phyloP scores from a whole-genome alignment of 2,113 vertebrate genomes.

The Myotis yumanensis region DNA sequence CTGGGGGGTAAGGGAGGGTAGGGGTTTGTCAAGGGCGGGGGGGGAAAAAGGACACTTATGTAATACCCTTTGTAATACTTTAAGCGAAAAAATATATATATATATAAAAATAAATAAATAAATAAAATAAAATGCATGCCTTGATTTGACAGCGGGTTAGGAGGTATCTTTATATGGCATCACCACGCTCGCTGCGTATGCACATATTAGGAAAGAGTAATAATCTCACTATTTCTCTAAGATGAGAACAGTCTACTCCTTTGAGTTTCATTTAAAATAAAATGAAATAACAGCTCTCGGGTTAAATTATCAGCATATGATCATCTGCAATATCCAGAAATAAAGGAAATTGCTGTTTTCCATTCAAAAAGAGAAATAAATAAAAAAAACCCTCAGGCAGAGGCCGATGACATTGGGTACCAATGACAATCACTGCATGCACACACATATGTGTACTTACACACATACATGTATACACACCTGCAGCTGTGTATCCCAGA shows the following conservation, averaged over 20 bases:
- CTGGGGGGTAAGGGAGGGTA: too few species aligned
- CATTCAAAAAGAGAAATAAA: conserved; percentile 30
- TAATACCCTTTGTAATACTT: too few species aligned
- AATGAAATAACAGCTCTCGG: background rate
- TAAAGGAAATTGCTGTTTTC: conserved; percentile 64
- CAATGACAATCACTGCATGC: background rate
- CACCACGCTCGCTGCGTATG: background rate
- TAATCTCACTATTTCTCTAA: conserved; percentile 15
- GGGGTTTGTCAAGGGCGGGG: too few species aligned
- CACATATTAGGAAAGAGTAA: background rate
- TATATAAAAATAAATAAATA: too few species aligned
- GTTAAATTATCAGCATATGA: conserved; percentile 52
- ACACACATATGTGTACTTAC: rapidly evolving
- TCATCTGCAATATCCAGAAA: conserved; percentile 38
- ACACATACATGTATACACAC: rapidly evolving
- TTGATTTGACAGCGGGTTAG: background rate
- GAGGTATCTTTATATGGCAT: background rate
- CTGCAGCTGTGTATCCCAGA: background rate
- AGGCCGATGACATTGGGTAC: background rate
- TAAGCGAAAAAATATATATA: too few species aligned
- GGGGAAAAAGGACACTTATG: too few species aligned
- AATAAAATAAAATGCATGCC: background rate
- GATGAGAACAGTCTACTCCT: background rate
- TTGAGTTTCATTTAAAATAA: conserved; percentile 50
- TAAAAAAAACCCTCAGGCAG: background rate